phyloP scores from a whole-genome alignment of 2,113 vertebrate genomes.

The Phainopepla nitens region DNA sequence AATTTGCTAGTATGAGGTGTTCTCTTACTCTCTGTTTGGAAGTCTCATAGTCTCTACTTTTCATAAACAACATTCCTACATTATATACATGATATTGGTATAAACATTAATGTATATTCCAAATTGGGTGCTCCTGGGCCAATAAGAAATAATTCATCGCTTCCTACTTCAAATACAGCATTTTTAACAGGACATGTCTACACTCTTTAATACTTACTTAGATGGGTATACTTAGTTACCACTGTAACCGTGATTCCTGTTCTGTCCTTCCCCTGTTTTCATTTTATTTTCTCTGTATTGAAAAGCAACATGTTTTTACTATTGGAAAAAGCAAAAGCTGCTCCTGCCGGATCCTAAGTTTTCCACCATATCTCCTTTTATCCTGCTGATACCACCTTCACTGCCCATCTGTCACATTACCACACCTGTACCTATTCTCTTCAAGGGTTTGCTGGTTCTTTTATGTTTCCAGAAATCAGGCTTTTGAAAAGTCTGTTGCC shows the following conservation, averaged over 20 bases:
- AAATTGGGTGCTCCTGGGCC: neutral
- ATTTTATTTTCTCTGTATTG: neutral
- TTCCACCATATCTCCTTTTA: neutral
- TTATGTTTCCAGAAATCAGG: neutral
- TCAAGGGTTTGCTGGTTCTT: neutral
- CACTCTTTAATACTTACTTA: neutral
- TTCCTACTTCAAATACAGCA: neutral
- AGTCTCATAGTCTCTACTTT: neutral
- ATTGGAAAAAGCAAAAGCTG: neutral
- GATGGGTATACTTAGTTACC: neutral
- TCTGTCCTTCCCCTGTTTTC: neutral
- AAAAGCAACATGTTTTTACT: neutral
- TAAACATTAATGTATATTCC: neutral
- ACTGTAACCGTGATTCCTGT: neutral
- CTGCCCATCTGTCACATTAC: neutral
- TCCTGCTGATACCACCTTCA: neutral
- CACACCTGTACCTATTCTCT: neutral
- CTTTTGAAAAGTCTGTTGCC: neutral
- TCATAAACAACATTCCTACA: neutral
- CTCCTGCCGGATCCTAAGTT: neutral
- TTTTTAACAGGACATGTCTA: neutral
- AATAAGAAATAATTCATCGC: neutral
- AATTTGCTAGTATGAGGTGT: neutral
- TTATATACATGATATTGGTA: no score
- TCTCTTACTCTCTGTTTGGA: neutral